Evolutionary conservation across 2,888 invertebrate species (phyloP).

Genomic region (Serrognathus titanus): DNA sequence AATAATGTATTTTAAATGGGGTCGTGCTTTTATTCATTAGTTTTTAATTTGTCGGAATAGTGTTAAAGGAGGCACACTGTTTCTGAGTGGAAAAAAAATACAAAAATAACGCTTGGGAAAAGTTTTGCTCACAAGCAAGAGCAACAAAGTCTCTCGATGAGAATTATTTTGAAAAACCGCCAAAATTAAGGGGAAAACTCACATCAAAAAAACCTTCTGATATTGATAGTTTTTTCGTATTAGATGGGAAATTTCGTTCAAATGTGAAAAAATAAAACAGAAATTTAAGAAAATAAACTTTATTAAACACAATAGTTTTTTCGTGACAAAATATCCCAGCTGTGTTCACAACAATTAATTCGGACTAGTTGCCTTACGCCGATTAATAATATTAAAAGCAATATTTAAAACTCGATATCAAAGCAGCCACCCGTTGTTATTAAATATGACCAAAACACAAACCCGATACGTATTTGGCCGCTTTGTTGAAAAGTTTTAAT

Average conservation of each 20-base stretch:
- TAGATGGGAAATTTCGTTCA: slow-evolving; percentile 8
- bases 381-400: background rate
- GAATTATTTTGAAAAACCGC: no score
- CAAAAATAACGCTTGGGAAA: slow-evolving; percentile 20
- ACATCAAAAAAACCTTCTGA: slow-evolving; percentile 7
- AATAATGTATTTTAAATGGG: slow-evolving; percentile 12
- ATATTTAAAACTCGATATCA: slow-evolving; percentile 8
- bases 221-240: slow-evolving; percentile 22
- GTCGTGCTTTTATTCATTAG: slow-evolving; percentile 20
- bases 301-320: slow-evolving; percentile 31
- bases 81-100: slow-evolving; percentile 19
- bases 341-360: background rate
- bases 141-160: no score
- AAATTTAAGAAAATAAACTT: slow-evolving; percentile 32
- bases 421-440: background rate
- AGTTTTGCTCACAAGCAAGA: no score
- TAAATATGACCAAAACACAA: slow-evolving; percentile 10
- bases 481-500: slow-evolving; percentile 10
- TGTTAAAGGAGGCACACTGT: slow-evolving; percentile 24
- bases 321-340: background rate
- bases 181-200: no score
- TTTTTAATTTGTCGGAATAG: slow-evolving; percentile 19
- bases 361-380: background rate
- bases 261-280: background rate
- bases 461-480: slow-evolving; percentile 5